Conservation (phyloP, 2,113 vertebrate species). For the Aspiorhynchus laticeps region DNA sequence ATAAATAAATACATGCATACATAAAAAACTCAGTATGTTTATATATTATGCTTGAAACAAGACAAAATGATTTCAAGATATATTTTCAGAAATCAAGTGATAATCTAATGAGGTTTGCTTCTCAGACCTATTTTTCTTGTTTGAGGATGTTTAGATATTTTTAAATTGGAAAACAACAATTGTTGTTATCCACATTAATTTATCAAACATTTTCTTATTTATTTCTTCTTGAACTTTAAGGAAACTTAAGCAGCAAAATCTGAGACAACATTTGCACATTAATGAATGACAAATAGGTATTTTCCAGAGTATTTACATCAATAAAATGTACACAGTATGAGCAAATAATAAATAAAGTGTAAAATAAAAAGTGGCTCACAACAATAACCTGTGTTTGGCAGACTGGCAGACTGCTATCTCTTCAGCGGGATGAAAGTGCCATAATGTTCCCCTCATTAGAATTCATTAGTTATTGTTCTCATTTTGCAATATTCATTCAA, state of each 20-base stretch:
- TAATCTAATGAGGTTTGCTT: background rate
- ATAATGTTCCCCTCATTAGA: slow-evolving; percentile 21
- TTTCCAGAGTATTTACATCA: background rate
- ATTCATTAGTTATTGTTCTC: slow-evolving; percentile 35
- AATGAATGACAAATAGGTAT: background rate
- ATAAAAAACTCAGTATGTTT: background rate
- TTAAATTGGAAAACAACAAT: background rate
- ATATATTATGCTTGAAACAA: background rate
- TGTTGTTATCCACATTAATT: background rate
- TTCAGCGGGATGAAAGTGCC: background rate
- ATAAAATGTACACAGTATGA: background rate
- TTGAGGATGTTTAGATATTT: background rate
- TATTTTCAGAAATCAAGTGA: background rate
- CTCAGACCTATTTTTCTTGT: background rate
- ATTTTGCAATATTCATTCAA: slow-evolving; percentile 24
- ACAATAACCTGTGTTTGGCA: background rate
- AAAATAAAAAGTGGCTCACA: background rate
- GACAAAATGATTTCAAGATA: background rate
- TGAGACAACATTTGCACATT: background rate
- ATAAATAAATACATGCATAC: background rate
- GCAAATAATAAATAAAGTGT: background rate
- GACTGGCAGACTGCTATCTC: background rate
- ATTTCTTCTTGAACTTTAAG: background rate
- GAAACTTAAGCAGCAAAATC: background rate
- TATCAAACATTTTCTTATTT: background rate